Evolutionary conservation across 2,888 invertebrate genomes (phyloP).

Genomic region (Callinectes sapidus): DNA sequence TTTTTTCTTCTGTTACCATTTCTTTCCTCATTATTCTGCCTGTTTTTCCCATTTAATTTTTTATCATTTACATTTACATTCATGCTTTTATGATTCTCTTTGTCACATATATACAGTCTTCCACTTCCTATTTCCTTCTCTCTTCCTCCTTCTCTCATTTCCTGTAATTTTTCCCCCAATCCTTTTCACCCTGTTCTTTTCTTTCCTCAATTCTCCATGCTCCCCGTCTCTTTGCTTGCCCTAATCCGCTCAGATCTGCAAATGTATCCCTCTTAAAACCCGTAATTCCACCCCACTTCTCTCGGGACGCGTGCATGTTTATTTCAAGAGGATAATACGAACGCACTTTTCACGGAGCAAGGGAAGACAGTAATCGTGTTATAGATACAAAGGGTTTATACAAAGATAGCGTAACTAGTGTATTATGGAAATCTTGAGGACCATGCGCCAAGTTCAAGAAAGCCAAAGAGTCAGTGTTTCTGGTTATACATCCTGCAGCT

Average conservation of each 20-base stretch:
- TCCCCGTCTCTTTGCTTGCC: background rate
- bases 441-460: no score
- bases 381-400: no score
- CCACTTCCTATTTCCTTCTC: background rate
- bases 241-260: background rate
- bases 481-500: no score
- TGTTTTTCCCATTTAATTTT: background rate
- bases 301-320: background rate
- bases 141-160: background rate
- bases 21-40: no score
- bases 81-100: background rate
- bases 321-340: background rate
- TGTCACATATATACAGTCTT: background rate
- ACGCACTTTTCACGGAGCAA: background rate
- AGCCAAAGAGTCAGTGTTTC: no score
- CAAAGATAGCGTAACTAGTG: no score
- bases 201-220: background rate
- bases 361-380: no score
- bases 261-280: background rate
- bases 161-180: no score
- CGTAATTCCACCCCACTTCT: background rate
- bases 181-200: background rate
- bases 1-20: no score
- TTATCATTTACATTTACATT: background rate
- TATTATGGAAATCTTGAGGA: no score